Conservation (phyloP, 2,797 vertebrate genomes). For the Amphiprion clarkii region DNA sequence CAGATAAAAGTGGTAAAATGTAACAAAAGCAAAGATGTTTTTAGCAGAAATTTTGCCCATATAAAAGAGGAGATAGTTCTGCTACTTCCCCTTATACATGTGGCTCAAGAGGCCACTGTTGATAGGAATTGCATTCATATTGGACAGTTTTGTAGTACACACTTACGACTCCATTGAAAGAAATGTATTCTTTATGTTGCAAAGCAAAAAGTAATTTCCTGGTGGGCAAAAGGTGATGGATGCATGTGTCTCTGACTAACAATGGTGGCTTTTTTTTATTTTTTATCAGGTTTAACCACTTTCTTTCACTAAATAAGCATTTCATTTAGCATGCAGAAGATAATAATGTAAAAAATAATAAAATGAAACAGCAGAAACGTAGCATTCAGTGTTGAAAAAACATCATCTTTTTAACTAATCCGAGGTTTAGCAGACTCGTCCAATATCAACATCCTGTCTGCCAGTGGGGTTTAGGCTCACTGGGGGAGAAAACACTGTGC, state of each 20-base stretch:
- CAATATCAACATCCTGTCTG: conserved; percentile 24
- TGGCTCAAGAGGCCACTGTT: background rate
- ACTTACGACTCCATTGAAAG: conserved; percentile 12
- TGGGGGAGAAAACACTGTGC: conserved; percentile 40
- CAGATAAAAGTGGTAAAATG: background rate
- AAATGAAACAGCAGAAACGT: background rate
- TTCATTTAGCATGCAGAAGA: background rate
- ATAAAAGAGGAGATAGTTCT: conserved; percentile 11
- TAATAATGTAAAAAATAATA: background rate
- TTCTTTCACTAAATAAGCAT: background rate
- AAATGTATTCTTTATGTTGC: background rate
- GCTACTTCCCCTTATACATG: conserved; percentile 3
- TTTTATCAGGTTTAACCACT: background rate
- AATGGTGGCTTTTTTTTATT: background rate
- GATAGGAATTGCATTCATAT: background rate
- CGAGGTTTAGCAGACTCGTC: conserved; percentile 25
- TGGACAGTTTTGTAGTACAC: background rate
- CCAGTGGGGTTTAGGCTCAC: conserved; percentile 23
- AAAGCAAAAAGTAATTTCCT: background rate
- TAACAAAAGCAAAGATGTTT: background rate
- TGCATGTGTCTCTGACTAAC: background rate
- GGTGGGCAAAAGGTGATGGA: background rate
- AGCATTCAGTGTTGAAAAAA: conserved; percentile 3
- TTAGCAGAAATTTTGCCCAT: conserved; percentile 6
- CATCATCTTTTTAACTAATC: conserved; percentile 25